These are phyloP conservation scores for Trichopria drosophilae DNA, from an alignment of 2,888 invertebrate species.

Conservation along the genomic window DNA sequence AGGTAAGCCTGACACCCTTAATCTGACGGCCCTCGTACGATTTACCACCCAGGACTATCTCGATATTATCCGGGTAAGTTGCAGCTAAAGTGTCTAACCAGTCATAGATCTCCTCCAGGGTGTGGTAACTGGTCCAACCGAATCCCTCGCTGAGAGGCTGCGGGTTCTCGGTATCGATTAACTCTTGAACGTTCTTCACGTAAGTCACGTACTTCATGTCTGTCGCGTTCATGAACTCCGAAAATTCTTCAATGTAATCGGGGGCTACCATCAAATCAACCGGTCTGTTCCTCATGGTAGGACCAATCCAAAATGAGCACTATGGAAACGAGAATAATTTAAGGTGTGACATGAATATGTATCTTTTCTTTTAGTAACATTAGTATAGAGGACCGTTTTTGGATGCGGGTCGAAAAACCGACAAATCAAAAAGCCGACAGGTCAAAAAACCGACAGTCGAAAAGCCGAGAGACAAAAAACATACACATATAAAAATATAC, in stretches of 20 bases:
- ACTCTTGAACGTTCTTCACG: conserved; percentile 66
- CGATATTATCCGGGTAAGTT: conserved; percentile 51
- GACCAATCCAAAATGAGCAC: conserved; percentile 41
- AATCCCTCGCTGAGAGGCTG: conserved; percentile 48
- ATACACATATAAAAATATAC: no score
- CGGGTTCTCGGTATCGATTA: conserved; percentile 43
- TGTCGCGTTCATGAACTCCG: conserved; percentile 55
- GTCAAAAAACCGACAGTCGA: no score
- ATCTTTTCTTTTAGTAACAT: no score
- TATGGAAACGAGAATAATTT: no score
- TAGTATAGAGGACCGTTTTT: no score
- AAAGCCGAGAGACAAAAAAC: no score
- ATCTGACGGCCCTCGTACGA: conserved; percentile 34
- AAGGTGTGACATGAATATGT: no score
- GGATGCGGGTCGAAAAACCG: no score
- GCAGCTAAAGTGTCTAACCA: conserved; percentile 62
- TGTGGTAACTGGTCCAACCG: conserved; percentile 66
- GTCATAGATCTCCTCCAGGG: conserved; percentile 61
- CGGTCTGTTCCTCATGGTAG: conserved; percentile 52
- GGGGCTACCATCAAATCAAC: conserved; percentile 68
- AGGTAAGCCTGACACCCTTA: conserved; percentile 43
- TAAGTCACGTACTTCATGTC: conserved; percentile 57
- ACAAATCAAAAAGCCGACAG: no score
- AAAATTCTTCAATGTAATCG: conserved; percentile 58
- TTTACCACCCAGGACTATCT: conserved; percentile 28